Base-by-base conservation (phyloP, 2,113 vertebrate genomes). In the Orycteropus afer region DNA sequence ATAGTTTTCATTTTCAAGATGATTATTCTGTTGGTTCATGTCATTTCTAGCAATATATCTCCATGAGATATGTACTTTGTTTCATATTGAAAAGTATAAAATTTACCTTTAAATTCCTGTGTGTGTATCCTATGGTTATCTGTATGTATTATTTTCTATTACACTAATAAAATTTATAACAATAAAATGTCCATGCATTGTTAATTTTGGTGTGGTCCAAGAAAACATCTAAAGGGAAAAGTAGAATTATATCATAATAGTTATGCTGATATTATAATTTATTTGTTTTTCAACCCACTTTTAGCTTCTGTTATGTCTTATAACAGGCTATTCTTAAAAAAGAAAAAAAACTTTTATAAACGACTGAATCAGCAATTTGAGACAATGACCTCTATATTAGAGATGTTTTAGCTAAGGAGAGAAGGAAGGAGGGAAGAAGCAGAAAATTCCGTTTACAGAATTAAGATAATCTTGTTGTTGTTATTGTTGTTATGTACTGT, bases 1-100 rank as follows among this genome's bases (percentile, higher is more conserved):
- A 97, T 96, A 74, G 45, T 96, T 89, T 86, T 95, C 93, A 90
- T 97, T 96, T 94, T 34, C 96, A 97, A 59, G 45, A 94, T 4
- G 0, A 74, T 27, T 98, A 98, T 98, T 98, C 97, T 98, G 90
- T 96, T 98, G 98, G 99, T 99, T 98, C 61, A 27, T 79, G 96
- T 97, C 76, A 86, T 97, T 97, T 97, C 97, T 97, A 96, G 90
- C 83, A 96, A 61, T 97, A 98, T 98, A 99, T 99, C 99, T 99
- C 99, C 98, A 97, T 99, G 99, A 99, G 99, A 99, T 99, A 98
- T 97, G 97, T 98, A 98, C 84, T 92, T 97, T 99, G 99, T 99
- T 99, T 99, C 99, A 99, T 99, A 99, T 99, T 99, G 99, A 99
- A 99, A 99, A 99, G 99, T 98, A 98, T 98, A 96, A 97, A 98